Percentiles rank a stretch among this genome's conserved stretches.
phyloP scores from a whole-genome alignment of 2,888 invertebrate species.

The Teleiodes luculella region DNA sequence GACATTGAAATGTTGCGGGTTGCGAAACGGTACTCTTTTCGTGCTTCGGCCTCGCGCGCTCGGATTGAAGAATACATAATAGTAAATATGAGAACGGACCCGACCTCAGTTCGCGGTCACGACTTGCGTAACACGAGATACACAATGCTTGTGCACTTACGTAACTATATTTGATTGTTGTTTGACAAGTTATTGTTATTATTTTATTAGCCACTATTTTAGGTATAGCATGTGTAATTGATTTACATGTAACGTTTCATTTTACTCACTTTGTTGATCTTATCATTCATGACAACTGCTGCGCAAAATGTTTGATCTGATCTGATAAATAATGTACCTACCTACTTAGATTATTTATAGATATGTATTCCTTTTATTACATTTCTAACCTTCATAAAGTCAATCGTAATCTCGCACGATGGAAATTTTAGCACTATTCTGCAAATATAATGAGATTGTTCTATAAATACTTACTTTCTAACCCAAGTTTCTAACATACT shows the following conservation, averaged over 20 bases:
- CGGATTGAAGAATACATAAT: constrained; percentile 75
- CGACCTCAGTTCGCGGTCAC: constrained; percentile 75
- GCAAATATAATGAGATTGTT: neutral
- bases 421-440: constrained; percentile 7
- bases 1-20: constrained; percentile 69
- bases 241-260: neutral
- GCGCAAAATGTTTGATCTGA: constrained; percentile 1
- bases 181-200: constrained; percentile 33
- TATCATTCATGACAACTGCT: neutral
- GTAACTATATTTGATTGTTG: constrained; percentile 49
- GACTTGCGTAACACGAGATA: constrained; percentile 67
- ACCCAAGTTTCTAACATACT: no score
- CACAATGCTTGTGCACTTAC: constrained; percentile 62
- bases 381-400: constrained; percentile 1
- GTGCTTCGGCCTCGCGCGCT: constrained; percentile 61
- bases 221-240: neutral
- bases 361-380: neutral
- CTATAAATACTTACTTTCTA: no score
- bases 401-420: neutral
- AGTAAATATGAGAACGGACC: constrained; percentile 75
- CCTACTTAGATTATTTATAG: no score
- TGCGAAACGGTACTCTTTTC: constrained; percentile 75
- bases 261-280: neutral
- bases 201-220: neutral
- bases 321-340: neutral